phyloP scores from a whole-genome alignment of 2,888 invertebrate species.

The Cybosia mesomella region DNA sequence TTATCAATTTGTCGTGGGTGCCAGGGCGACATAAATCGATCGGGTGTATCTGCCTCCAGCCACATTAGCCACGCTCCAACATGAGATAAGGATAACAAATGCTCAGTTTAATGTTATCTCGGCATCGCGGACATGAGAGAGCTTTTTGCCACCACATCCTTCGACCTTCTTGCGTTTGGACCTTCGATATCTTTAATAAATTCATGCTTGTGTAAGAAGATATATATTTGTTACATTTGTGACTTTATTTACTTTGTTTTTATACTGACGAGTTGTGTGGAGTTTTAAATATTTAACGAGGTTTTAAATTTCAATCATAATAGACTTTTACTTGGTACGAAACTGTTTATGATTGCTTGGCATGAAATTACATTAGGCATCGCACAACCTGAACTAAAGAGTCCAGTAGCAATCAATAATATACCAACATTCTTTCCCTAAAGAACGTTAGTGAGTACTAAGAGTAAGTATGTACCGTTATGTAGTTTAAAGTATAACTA shows the following conservation, averaged over 20 bases:
- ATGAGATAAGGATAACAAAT: slow-evolving; percentile 86
- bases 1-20: slow-evolving; percentile 87
- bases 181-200: slow-evolving; percentile 61
- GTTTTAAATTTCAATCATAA: not conserved
- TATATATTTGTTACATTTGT: slow-evolving; percentile 46
- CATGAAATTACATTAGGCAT: no score
- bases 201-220: slow-evolving; percentile 50
- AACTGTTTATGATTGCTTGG: no score
- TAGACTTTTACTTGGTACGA: no score
- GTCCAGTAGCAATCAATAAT: no score
- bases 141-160: slow-evolving; percentile 86
- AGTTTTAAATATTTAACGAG: not conserved
- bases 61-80: slow-evolving; percentile 85
- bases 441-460: no score
- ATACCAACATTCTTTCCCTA: no score
- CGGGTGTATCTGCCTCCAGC: slow-evolving; percentile 81
- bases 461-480: no score
- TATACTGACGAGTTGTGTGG: slow-evolving; percentile 15
- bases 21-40: slow-evolving; percentile 86
- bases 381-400: no score
- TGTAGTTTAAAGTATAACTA: no score
- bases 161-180: slow-evolving; percentile 72
- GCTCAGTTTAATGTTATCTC: slow-evolving; percentile 86
- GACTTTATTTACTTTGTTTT: slow-evolving; percentile 39
- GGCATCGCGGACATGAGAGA: slow-evolving; percentile 85